Evolutionary conservation across 2,113 vertebrate genomes (phyloP).

Genomic region (Jacana jacana): DNA sequence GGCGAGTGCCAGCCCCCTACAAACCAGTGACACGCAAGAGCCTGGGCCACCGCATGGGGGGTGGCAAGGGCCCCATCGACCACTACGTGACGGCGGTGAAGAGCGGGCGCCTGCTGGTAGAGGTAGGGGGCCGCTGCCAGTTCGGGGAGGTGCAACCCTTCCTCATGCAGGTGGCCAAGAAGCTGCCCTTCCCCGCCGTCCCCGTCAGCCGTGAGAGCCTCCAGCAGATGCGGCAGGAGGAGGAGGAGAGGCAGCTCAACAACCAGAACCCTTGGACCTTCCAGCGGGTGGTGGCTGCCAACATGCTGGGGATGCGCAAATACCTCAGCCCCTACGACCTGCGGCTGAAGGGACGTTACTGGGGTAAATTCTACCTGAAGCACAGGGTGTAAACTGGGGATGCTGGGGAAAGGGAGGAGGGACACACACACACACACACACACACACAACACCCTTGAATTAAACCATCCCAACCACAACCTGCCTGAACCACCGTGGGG

Average conservation of each 20-base stretch:
- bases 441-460: too few species aligned
- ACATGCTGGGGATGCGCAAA: constrained; percentile 91
- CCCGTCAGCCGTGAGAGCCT: constrained; percentile 82
- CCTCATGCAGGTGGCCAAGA: constrained; percentile 83
- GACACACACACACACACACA: too few species aligned
- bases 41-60: constrained; percentile 94
- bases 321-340: constrained; percentile 88
- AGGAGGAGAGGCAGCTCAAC: constrained; percentile 71
- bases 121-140: constrained; percentile 87
- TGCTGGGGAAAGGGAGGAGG: too few species aligned
- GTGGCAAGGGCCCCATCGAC: constrained; percentile 92
- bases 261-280: constrained; percentile 98
- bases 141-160: constrained; percentile 80
- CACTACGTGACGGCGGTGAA: constrained; percentile 89
- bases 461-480: rapidly evolving
- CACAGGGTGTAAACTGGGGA: constrained; percentile 85
- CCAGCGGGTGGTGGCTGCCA: constrained; percentile 74
- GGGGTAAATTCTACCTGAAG: constrained; percentile 85
- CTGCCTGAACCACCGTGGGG: too few species aligned
- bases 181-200: constrained; percentile 88
- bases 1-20: constrained; percentile 84
- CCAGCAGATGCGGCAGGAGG: constrained; percentile 56
- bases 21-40: constrained; percentile 90
- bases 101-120: constrained; percentile 82
- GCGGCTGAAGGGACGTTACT: constrained; percentile 78